Evolutionary conservation across 1,140 invertebrate species (phyloP).

Genomic region (Cyclina sinensis): DNA sequence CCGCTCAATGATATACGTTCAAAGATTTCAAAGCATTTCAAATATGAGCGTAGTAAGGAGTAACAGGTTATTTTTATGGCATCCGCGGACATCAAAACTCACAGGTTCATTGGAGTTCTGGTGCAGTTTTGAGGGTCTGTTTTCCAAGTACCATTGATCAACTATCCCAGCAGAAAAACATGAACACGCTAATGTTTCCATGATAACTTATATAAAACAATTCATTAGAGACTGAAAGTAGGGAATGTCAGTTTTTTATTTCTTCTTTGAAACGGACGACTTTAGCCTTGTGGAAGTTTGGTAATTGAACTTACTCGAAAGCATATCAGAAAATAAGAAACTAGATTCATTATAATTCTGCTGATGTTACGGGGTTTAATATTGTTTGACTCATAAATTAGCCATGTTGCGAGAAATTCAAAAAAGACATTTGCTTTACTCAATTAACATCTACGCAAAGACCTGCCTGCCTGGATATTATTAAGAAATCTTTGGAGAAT

Average conservation of each 20-base stretch:
- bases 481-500: no score
- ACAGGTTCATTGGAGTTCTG: constrained; percentile 21
- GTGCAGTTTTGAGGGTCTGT: constrained; percentile 24
- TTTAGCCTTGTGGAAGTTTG: no score
- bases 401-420: no score
- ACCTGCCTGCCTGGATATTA: no score
- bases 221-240: constrained; percentile 14
- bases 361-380: no score
- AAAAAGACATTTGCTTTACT: no score
- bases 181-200: constrained; percentile 16
- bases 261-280: background rate
- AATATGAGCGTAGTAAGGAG: constrained; percentile 24
- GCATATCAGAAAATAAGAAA: no score
- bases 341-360: no score
- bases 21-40: constrained; percentile 57
- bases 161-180: background rate
- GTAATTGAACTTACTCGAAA: no score
- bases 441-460: no score
- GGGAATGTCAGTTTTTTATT: background rate
- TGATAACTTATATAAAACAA: constrained; percentile 12
- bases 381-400: no score
- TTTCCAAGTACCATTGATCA: constrained; percentile 21
- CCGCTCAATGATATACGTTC: constrained; percentile 20
- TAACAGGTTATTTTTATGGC: constrained; percentile 52
- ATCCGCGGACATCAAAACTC: constrained; percentile 26